phyloP scores from a whole-genome alignment of 1,140 invertebrate genomes.

The Danaus plexippus region DNA sequence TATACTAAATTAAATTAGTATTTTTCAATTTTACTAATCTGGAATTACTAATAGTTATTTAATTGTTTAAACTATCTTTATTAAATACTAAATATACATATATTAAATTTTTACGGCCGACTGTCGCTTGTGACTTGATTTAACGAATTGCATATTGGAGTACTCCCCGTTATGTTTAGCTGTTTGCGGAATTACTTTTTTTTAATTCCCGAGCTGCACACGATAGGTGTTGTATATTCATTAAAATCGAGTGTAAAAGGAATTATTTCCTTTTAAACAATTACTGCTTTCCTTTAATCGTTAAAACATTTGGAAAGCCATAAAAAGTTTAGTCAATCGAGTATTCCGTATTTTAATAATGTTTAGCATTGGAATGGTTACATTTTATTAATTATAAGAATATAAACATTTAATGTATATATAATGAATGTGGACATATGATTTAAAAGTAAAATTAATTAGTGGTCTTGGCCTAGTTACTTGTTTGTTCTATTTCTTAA shows the following conservation, averaged over 20 bases:
- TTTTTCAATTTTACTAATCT: too few relatives aligned
- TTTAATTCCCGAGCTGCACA: slow-evolving; percentile 33
- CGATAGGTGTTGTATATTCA: slow-evolving; percentile 42
- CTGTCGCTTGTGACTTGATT: slow-evolving; percentile 15
- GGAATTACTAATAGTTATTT: too few relatives aligned
- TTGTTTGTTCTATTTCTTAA: slow-evolving; percentile 6
- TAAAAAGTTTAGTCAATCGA: background rate
- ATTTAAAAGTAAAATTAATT: background rate
- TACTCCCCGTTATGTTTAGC: slow-evolving; percentile 36
- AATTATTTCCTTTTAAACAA: slow-evolving; percentile 36
- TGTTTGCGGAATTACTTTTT: slow-evolving; percentile 43
- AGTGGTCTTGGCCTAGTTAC: slow-evolving; percentile 2
- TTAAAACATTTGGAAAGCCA: slow-evolving; percentile 10
- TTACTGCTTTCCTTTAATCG: slow-evolving; percentile 23
- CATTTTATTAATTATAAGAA: too few relatives aligned
- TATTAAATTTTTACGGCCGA: background rate
- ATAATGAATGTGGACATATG: too few relatives aligned
- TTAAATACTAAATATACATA: too few relatives aligned
- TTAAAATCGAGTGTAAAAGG: slow-evolving; percentile 37
- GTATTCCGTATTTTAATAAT: too few relatives aligned
- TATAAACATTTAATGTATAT: too few relatives aligned
- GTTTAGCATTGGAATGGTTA: too few relatives aligned
- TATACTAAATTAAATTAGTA: too few relatives aligned
- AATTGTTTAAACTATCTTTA: too few relatives aligned
- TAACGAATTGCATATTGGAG: slow-evolving; percentile 23